phyloP scores from a whole-genome alignment of 1,140 invertebrate genomes.

The Sycophila sp. region DNA sequence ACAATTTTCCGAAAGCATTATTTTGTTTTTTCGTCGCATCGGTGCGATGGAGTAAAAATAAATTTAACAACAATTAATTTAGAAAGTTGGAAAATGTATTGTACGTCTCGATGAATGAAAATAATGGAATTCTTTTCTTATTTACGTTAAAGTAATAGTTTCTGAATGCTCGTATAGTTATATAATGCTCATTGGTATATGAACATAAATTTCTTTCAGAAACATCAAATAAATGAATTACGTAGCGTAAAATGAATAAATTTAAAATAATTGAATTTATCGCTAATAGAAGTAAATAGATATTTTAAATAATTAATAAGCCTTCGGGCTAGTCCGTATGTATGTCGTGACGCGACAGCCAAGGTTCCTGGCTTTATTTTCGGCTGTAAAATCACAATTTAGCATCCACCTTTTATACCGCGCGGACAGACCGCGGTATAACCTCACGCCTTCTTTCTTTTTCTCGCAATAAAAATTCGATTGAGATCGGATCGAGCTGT shows the following conservation, averaged over 20 bases:
- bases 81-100: too few relatives aligned
- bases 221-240: conserved; percentile 7
- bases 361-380: not conserved
- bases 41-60: too few relatives aligned
- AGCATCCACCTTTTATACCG: not conserved
- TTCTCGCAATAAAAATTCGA: not conserved
- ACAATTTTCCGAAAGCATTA: too few relatives aligned
- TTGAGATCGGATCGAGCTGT: not conserved
- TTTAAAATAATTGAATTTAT: conserved; percentile 14
- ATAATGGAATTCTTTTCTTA: not conserved
- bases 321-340: not conserved
- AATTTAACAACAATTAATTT: too few relatives aligned
- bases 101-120: too few relatives aligned
- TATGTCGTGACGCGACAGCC: not conserved
- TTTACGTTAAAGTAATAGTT: not conserved
- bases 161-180: not conserved
- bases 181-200: not conserved
- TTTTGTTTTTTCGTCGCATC: too few relatives aligned
- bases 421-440: not conserved
- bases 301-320: conserved; percentile 16
- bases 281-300: not conserved
- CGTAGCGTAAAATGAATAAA: not conserved
- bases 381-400: too few relatives aligned
- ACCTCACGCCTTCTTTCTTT: not conserved
- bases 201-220: not conserved